Percentiles rank a stretch among this genome's conserved stretches.
Evolutionary conservation across 2,888 invertebrate genomes (phyloP).

Genomic region (Acanthopleura granulata): DNA sequence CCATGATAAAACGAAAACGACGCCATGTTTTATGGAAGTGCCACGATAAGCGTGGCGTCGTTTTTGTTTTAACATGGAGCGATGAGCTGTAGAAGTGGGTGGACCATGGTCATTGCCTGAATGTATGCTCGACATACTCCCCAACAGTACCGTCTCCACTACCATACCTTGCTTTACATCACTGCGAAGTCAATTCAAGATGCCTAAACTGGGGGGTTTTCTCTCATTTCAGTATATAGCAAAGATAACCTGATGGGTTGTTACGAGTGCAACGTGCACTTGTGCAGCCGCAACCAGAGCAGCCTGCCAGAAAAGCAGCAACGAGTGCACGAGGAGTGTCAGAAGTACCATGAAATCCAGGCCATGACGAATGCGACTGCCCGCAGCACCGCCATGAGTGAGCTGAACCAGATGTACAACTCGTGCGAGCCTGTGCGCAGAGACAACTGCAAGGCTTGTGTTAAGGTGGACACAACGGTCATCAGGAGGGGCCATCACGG

Average conservation of each 20-base stretch:
- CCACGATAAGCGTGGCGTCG: too few relatives aligned
- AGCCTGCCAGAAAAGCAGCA: background rate
- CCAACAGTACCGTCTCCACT: too few relatives aligned
- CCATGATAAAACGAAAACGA: too few relatives aligned
- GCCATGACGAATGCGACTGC: background rate
- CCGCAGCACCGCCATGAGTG: background rate
- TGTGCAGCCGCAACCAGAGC: background rate
- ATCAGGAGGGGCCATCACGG: background rate
- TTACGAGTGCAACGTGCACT: conserved; percentile 6
- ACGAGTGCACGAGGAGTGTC: background rate
- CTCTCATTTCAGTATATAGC: too few relatives aligned
- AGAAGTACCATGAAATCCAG: conserved; percentile 2
- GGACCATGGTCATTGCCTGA: too few relatives aligned
- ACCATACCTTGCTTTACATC: too few relatives aligned
- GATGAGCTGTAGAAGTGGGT: too few relatives aligned
- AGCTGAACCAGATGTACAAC: background rate
- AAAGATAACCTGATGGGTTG: background rate
- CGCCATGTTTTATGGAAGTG: too few relatives aligned
- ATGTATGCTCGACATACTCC: too few relatives aligned
- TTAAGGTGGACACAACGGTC: conserved; percentile 10
- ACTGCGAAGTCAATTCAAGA: too few relatives aligned
- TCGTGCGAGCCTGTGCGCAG: background rate
- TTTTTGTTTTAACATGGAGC: too few relatives aligned
- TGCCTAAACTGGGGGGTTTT: too few relatives aligned
- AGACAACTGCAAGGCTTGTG: conserved; percentile 4